Percentiles rank a stretch among this genome's conserved stretches.
Conservation (phyloP, 1,140 invertebrate species). For the Andricus grossulariae region DNA sequence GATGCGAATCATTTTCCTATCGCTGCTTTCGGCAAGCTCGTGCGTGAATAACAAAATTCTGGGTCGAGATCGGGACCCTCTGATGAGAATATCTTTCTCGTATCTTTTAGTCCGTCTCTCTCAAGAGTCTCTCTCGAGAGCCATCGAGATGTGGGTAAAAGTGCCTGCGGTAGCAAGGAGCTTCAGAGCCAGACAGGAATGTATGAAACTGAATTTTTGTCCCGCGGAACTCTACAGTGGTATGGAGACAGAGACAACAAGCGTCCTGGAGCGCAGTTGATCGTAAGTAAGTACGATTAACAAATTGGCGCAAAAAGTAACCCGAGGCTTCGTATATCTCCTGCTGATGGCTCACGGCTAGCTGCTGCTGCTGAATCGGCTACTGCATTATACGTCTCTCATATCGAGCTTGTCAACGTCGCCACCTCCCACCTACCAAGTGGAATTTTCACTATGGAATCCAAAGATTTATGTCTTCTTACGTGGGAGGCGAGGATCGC, state of each 20-base stretch:
- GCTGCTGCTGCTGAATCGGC: conserved; percentile 44
- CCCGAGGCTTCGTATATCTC: conserved; percentile 50
- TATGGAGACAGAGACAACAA: conserved; percentile 39
- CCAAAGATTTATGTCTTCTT: conserved; percentile 1
- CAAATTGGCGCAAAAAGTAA: conserved; percentile 70
- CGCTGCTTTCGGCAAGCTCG: conserved; percentile 13
- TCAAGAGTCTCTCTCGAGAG: conserved; percentile 46
- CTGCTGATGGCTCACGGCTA: conserved; percentile 48
- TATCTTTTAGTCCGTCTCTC: conserved; percentile 37
- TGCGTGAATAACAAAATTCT: conserved; percentile 48
- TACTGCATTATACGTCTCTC: conserved; percentile 49
- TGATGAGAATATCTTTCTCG: conserved; percentile 41
- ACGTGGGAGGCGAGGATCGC: conserved; percentile 24
- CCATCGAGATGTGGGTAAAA: conserved; percentile 49
- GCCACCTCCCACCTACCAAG: conserved; percentile 35
- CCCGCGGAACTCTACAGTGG: conserved; percentile 32
- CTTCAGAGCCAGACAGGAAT: conserved; percentile 65
- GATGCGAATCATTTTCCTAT: conserved; percentile 27
- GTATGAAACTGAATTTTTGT: conserved; percentile 68
- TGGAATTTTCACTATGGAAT: conserved; percentile 38
- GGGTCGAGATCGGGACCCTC: conserved; percentile 51
- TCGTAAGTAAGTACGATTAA: conserved; percentile 65
- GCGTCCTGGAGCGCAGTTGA: conserved; percentile 51
- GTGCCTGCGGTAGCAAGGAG: conserved; percentile 54
- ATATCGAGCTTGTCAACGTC: conserved; percentile 51